These are phyloP conservation scores for Tachina lurida DNA, from an alignment of 2,888 invertebrate species.

Conservation along the genomic window DNA sequence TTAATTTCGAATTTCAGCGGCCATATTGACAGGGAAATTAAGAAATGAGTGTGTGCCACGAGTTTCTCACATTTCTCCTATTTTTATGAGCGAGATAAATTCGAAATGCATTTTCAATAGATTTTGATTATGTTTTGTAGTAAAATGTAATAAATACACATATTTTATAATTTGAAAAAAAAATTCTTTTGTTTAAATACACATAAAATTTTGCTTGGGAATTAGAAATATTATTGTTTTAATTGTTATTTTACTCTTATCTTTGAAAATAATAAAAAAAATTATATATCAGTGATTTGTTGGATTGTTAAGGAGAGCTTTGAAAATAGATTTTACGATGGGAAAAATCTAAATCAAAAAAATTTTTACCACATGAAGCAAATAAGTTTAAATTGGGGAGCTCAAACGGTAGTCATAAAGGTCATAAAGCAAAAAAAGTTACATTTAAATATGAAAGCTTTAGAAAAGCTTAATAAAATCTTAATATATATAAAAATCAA, in stretches of 20 bases:
- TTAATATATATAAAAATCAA: too few species aligned
- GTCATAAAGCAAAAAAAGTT: too few species aligned
- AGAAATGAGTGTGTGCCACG: neutral
- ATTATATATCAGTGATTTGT: neutral
- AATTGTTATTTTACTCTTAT: conserved; percentile 14
- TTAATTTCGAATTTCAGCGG: conserved; percentile 39
- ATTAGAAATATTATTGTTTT: conserved; percentile 2
- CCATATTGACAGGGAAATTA: neutral
- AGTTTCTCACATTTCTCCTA: conserved; percentile 10
- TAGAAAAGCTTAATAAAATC: too few species aligned
- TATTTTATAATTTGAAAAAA: conserved; percentile 19
- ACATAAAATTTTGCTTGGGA: neutral
- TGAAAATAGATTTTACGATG: neutral
- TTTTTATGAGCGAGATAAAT: conserved; percentile 21
- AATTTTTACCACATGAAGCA: too few species aligned
- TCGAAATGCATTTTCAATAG: conserved; percentile 29
- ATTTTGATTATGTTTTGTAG: neutral
- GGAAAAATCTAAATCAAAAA: neutral
- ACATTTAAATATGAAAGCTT: too few species aligned
- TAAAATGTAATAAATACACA: neutral
- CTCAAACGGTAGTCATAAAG: too few species aligned
- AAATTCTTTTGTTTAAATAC: conserved; percentile 31
- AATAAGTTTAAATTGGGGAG: too few species aligned
- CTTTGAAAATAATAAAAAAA: neutral
- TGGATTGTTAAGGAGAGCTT: neutral